Conservation (phyloP, 2,113 vertebrate genomes). For the Bubo bubo region DNA sequence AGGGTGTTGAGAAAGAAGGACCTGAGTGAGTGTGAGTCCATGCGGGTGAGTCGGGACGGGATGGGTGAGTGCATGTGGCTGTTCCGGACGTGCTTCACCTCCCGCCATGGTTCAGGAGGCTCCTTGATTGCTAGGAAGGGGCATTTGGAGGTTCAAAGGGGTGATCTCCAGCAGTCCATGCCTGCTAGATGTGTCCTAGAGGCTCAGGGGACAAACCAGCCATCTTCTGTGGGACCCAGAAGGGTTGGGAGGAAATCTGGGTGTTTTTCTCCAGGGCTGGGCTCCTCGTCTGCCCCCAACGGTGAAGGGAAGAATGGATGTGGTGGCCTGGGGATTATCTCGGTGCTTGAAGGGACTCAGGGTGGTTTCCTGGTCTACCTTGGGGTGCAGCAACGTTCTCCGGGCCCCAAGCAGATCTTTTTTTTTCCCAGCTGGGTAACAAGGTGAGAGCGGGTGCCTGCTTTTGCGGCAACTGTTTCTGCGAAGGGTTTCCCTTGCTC, state of each 20-base stretch:
- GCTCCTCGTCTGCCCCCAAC: background rate
- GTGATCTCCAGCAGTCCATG: background rate
- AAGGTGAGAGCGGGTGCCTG: background rate
- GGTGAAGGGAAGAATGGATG: background rate
- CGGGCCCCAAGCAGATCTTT: background rate
- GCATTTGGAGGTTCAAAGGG: background rate
- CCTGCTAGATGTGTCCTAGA: background rate
- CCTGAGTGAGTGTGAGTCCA: background rate
- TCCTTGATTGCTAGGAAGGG: background rate
- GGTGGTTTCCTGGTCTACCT: background rate
- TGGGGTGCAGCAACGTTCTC: background rate
- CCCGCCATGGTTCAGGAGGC: background rate
- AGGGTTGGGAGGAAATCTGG: background rate
- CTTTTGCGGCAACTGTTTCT: background rate
- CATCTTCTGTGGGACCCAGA: background rate
- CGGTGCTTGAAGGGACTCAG: background rate
- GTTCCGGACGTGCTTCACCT: background rate
- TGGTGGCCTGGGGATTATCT: background rate
- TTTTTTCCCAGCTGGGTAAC: background rate
- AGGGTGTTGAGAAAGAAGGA: background rate
- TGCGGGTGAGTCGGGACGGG: background rate
- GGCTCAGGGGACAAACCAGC: background rate
- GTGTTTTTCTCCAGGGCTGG: background rate
- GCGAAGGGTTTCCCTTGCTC: background rate
- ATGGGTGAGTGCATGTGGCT: fast-evolving